Evolutionary conservation across 2,797 vertebrate species (phyloP).

Genomic region (Cyclura pinguis): DNA sequence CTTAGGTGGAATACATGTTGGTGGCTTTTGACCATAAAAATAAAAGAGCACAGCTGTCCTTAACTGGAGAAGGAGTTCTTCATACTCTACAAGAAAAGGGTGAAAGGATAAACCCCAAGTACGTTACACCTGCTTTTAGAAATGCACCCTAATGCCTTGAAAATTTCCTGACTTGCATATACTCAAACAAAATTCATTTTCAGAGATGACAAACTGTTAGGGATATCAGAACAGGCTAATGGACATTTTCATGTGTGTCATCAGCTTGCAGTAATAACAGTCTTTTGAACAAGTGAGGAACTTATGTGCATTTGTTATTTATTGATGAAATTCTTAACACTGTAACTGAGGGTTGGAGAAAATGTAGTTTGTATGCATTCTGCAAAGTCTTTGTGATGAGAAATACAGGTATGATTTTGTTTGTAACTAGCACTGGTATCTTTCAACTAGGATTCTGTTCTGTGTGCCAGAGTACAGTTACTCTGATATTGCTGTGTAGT

Average conservation of each 20-base stretch:
- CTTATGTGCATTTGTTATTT: background rate
- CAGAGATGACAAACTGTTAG: background rate
- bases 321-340: background rate
- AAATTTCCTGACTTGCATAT: background rate
- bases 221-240: background rate
- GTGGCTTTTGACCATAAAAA: constrained; percentile 91
- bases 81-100: constrained; percentile 93
- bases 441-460: background rate
- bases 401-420: background rate
- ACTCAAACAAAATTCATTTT: background rate
- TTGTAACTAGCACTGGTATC: background rate
- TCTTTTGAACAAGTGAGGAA: background rate
- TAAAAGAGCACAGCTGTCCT: constrained; percentile 88
- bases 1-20: constrained; percentile 97
- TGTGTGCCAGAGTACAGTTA: background rate
- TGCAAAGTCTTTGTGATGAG: background rate
- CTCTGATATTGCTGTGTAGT: background rate
- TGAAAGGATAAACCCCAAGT: constrained; percentile 96
- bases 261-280: background rate
- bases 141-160: background rate
- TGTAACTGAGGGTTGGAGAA: background rate
- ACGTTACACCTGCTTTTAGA: constrained; percentile 75
- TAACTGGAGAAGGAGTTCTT: constrained; percentile 88
- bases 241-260: background rate
- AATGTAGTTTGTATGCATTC: background rate